Base-by-base conservation (phyloP, 1,140 invertebrate species). In the Penaeus indicus region DNA sequence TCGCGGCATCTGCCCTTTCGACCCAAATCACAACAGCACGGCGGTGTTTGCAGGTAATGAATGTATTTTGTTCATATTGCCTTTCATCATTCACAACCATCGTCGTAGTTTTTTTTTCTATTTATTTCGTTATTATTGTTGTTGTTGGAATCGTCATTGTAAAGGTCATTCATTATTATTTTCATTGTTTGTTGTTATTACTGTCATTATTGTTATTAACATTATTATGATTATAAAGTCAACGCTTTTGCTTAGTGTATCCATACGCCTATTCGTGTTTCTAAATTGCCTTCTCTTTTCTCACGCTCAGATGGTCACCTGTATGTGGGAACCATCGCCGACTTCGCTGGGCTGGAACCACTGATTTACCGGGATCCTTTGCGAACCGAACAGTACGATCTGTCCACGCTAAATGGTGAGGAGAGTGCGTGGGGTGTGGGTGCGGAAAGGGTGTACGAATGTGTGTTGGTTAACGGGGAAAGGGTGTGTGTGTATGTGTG, bases 21-120 rank as follows among this genome's bases (percentile, higher is more conserved):
- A 97, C 93, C 97, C 97, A 16, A 95, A 96, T 89, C 97, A 99
- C 93, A 99, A 99, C 93, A 98, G 96, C 92, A 99, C 97, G 25
- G 96, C 97, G 82, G 95, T 94, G 42, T 93, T 93, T 92, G 92
- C 93, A 72, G 94, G 94, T 94, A 92, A 93, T 91, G 86, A 92
- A 93, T 91, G 86, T 80, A 16, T 2, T 32, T 75, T 7, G 32
- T 32, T 42, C 38, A 7, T 42, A 42, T 32, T 32, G 2, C 32
- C 38, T 4, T 42, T 42, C 38, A 42, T 42, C 4, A 8, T 42
- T 42, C 38, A 42, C 7, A 0, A 42, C 38, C 38, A 8, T 42
- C 0, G 38, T 2, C 38, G 0, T 42, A 42, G 4, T 42, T 42
- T 42, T 42, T 4, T 42, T 42, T 0, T 42, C 7, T 42, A 7